Evolutionary conservation across 1,140 invertebrate genomes (phyloP), one percentile per base, ranked within the genome.

Genomic region (Drosophila nannoptera): DNA sequence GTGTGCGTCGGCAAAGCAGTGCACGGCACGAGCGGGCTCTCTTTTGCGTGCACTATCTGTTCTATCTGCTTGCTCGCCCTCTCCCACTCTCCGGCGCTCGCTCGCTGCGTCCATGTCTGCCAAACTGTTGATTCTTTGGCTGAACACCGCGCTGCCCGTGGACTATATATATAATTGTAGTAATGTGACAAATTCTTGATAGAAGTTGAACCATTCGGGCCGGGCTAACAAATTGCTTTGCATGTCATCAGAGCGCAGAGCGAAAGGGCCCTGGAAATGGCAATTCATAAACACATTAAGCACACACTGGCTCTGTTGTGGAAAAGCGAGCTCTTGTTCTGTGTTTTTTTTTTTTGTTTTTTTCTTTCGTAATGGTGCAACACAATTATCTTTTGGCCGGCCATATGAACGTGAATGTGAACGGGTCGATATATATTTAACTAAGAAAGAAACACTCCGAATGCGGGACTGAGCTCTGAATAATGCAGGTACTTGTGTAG

Each of bases 91-190:
- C 50, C 31, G 36, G 22, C 61, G 53, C 22, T 2, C 22, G 1
- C 22, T 2, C 22, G 22, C 22, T 22, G 22, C 22, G 1, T 22
- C 22, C 22, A 22, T 22, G 22, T 22, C 33, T 74, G 77, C 81
- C 81, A 84, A 84, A 84, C 80, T 84, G 80, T 84, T 84, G 80
- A 84, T 84, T 84, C 81, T 62, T 14, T 52, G 8, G 12, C 33
- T 52, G 11, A 53, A 42, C 54, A 50, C 40, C 43, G 52, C 32
- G 40, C 43, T 9, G 32, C 48, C 38, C 35, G 8, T 6, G 6
- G 8, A 12, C 6, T 42, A 7, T 42, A 14, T 42, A 3, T 43
- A 29, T 52, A 42, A 43, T 49, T 72, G 74, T 56, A 52, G 45
- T 56, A 63, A 38, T 64, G 38, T 67, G 54, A 46, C 46, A 68